Evolutionary conservation across 2,797 vertebrate species (phyloP), one percentile per base, ranked within the genome.

Genomic region (Poecilia velifera): DNA sequence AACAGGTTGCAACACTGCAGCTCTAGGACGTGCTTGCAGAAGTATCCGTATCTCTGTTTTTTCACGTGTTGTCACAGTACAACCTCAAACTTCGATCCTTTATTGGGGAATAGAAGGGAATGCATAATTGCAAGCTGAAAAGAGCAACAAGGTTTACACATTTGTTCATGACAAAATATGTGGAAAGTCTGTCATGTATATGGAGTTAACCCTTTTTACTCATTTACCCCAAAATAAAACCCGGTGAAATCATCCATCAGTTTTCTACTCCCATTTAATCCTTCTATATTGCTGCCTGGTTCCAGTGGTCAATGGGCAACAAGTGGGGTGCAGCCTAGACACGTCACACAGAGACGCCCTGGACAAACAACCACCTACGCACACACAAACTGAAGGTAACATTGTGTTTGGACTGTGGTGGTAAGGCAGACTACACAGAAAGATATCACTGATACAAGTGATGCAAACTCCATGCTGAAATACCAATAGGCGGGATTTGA

Each of bases 1-100:
- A 81, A 84, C 12, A 47, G 4, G 1, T 39, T 45, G 62, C 28
- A 72, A 31, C 39, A 1, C 46, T 82, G 74, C 14, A 73, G 41
- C 55, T 83, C 53, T 78, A 46, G 18, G 25, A 8, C 34, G 4
- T 22, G 12, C 22, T 55, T 46, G 34, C 49, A 74, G 12, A 55
- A 14, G 18, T 36, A 55, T 13, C 18, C 1, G 13, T 25, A 43
- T 41, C 66, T 43, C 66, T n/a, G 25, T 41, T 68, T 57, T 16
- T 20, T n/a, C 66, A 41, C 10, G 6, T n/a, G 41, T 22, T 68
- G 20, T 70, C 39, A 70, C 66, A 43, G 25, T 43, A 70, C 39
- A 70, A 70, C 22, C 22, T 10, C 66, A 70, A n/a, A 43, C 39
- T 43, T 14, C 22, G 0, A 43, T 13, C 4, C 4, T n/a, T 70